phyloP scores from a whole-genome alignment of 2,113 vertebrate genomes.

The Turdus rufiventris region DNA sequence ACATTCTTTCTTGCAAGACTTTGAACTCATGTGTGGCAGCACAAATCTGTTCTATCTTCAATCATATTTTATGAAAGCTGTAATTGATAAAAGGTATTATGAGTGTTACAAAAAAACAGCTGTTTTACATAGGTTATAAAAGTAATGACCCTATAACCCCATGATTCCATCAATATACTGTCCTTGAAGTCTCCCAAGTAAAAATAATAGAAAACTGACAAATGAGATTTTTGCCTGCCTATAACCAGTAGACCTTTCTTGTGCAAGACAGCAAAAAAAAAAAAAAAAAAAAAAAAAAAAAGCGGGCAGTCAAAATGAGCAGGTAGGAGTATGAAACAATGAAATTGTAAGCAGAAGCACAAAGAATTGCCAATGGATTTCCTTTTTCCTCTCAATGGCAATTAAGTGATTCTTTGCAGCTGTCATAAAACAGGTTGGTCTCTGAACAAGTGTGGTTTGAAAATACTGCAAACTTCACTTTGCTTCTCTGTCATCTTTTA shows the following conservation, averaged over 20 bases:
- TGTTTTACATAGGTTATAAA: background rate
- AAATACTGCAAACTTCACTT: background rate
- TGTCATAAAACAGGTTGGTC: background rate
- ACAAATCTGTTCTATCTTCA: background rate
- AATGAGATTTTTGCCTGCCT: background rate
- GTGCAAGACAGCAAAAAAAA: background rate
- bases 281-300: slow-evolving; percentile 12
- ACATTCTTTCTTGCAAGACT: background rate
- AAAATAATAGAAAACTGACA: background rate
- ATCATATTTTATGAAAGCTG: background rate
- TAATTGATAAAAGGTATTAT: background rate
- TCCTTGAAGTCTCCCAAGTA: background rate
- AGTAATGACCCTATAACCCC: background rate
- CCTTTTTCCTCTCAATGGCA: background rate
- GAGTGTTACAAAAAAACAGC: background rate
- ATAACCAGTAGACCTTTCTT: background rate
- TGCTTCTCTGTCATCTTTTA: background rate
- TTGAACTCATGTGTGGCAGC: background rate
- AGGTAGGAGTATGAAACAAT: background rate
- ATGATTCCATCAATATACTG: background rate
- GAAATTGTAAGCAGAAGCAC: background rate
- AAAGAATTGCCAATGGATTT: background rate
- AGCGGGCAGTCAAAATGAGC: background rate
- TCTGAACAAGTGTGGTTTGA: background rate
- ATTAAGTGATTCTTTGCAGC: background rate